Conservation (phyloP, 2,888 invertebrate species). For the Rambutsinella grinnellia region DNA sequence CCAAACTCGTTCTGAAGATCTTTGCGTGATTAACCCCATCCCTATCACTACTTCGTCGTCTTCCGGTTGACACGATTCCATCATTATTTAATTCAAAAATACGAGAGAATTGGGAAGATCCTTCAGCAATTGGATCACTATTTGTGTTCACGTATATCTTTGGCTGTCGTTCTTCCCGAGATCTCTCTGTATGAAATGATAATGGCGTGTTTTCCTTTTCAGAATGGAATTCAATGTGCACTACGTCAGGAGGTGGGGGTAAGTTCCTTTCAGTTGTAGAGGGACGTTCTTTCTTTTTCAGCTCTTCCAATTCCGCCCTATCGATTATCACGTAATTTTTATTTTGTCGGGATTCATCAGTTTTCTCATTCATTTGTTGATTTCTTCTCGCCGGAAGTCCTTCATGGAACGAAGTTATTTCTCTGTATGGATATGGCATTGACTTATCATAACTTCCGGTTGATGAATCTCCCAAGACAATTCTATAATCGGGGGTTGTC, state of each 20-base stretch:
- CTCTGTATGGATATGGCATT: background rate
- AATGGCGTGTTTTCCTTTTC: background rate
- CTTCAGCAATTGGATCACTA: background rate
- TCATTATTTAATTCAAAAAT: no score
- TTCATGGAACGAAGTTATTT: background rate
- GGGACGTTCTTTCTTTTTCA: background rate
- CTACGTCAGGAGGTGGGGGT: constrained; percentile 15
- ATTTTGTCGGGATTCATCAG: background rate
- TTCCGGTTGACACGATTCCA: no score
- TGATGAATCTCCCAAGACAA: background rate
- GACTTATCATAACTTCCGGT: background rate
- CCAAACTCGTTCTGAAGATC: no score
- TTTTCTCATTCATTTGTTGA: no score
- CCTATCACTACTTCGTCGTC: no score
- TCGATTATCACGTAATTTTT: constrained; percentile 4
- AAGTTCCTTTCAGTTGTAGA: background rate
- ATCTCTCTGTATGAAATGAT: background rate
- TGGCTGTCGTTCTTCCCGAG: background rate
- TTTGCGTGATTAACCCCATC: background rate
- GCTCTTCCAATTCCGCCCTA: background rate
- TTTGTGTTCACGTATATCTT: background rate
- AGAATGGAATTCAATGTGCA: background rate
- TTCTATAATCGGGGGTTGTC: background rate
- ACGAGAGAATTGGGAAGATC: constrained; percentile 1
- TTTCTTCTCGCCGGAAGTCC: no score